Conservation (phyloP, 2,113 vertebrate genomes). For the Poecile atricapillus region DNA sequence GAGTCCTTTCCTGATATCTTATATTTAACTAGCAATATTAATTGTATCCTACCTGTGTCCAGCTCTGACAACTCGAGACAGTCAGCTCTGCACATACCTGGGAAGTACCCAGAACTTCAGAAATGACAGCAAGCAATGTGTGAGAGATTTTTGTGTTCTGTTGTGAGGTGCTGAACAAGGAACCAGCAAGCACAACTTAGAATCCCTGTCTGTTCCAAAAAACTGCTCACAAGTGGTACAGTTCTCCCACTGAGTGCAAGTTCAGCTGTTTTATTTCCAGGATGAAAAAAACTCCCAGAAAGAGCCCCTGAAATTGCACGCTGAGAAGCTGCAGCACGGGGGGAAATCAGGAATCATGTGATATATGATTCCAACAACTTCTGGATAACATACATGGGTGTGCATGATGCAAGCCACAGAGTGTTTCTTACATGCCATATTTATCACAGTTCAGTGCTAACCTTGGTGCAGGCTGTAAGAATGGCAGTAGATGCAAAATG, state of each 20-base stretch:
- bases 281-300: background rate
- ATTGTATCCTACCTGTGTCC: background rate
- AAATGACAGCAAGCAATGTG: background rate
- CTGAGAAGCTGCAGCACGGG: background rate
- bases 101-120: background rate
- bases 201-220: background rate
- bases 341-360: background rate
- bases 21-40: background rate
- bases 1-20: background rate
- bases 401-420: background rate
- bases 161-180: background rate
- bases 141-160: background rate
- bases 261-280: background rate
- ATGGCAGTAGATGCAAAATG: background rate
- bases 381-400: fast-evolving
- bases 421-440: background rate
- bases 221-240: background rate
- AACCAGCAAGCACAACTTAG: background rate
- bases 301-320: background rate
- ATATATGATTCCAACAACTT: background rate
- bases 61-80: background rate
- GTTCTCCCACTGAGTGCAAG: background rate
- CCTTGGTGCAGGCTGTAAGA: background rate
- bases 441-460: background rate
- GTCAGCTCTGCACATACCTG: background rate